Conservation (phyloP, 1,140 invertebrate genomes). For the Temnothorax longispinosus region DNA sequence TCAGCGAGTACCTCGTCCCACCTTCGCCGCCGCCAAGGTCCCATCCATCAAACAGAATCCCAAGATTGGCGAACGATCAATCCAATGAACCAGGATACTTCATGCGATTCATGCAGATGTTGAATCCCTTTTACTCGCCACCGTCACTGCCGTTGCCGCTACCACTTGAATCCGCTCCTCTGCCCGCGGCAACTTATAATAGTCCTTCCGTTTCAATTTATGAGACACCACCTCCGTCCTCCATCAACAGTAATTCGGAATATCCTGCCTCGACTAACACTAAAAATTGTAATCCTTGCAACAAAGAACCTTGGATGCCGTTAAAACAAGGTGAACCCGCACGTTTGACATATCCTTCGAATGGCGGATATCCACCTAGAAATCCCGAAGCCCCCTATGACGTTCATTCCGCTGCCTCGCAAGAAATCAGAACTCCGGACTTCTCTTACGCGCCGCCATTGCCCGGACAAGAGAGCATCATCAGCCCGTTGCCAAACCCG, state of each 20-base stretch:
- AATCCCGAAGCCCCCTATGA: slow-evolving; percentile 20
- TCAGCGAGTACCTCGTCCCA: slow-evolving; percentile 81
- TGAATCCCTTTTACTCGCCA: slow-evolving; percentile 75
- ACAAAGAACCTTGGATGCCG: slow-evolving; percentile 92
- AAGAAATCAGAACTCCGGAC: slow-evolving; percentile 68
- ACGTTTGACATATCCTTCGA: neutral
- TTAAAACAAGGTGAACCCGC: slow-evolving; percentile 80
- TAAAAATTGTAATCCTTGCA: slow-evolving; percentile 90
- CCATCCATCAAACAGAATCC: slow-evolving; percentile 55
- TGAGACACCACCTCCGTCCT: neutral
- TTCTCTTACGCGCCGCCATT: slow-evolving; percentile 51
- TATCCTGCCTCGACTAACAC: slow-evolving; percentile 59
- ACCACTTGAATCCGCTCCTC: no score
- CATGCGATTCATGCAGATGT: slow-evolving; percentile 78
- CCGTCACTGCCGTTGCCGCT: neutral
- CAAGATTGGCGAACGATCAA: slow-evolving; percentile 46
- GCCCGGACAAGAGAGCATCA: neutral
- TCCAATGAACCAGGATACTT: slow-evolving; percentile 77
- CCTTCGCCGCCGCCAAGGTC: slow-evolving; percentile 64
- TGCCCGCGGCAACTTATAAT: neutral
- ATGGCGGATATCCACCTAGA: slow-evolving; percentile 3
- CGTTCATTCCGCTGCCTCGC: slow-evolving; percentile 63
- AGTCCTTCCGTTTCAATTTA: slow-evolving; percentile 13
- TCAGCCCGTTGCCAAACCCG: slow-evolving; percentile 61
- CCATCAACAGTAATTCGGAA: slow-evolving; percentile 35